Evolutionary conservation across 2,113 vertebrate genomes (phyloP), one percentile per base, ranked within the genome.

Genomic region (Hymenochirus boettgeri): DNA sequence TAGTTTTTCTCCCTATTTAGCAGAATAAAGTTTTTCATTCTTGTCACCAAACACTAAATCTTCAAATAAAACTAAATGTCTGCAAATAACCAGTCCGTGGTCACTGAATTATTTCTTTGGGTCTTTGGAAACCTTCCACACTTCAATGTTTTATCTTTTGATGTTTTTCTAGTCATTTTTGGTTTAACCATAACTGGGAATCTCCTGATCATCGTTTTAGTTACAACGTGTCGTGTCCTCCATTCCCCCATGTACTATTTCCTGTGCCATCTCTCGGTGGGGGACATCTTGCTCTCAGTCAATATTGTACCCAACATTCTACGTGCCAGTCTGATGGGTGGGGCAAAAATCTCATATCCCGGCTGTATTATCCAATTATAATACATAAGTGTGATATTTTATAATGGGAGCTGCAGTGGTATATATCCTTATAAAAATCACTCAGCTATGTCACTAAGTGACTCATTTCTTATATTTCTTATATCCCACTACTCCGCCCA

Each of bases 211-310:
- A 62, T 69, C 4, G 24, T 75, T n/a, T 59, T 78, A 63, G 70
- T 70, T 0, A 13, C 50, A 22, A 45, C n/a, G 29, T 66, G 70
- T 17, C 55, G 9, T 4, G 58, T 62, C 7, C 62, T 76, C 15
- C 76, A 71, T 47, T 69, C 48, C n/a, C 75, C 76, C 27, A 65
- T 74, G 77, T 73, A 75, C 72, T 74, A 71, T 62, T 73, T 76
- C 47, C 62, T 77, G 5, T 29, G 75, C 51, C 80, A 47, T 53
- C 63, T 84, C 29, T 64, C 62, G 4, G 10, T 64, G 2, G 27
- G 51, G 10, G 62, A 64, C 35, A 42, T 64, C 6, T 27, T 64
- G 12, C 39, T 64, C 13, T 7, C 52, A 13, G 31, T 22, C 6
- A 64, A 64, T 23, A 64, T 15, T 56, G 6, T 46, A 23, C 62